Conservation (phyloP, 1,140 invertebrate species). For the Adoxophyes honmai region DNA sequence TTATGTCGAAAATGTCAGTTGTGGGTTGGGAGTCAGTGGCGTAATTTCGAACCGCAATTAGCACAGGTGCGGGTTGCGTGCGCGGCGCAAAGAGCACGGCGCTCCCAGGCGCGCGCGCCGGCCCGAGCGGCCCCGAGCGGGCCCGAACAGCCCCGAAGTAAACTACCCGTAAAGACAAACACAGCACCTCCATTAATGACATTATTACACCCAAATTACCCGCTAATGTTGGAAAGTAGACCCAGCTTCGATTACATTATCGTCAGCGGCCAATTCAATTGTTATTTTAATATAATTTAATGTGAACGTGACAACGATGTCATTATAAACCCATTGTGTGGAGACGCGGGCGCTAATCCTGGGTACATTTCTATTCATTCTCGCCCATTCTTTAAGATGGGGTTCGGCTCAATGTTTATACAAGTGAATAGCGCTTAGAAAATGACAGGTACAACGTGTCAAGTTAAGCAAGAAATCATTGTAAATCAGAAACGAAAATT, state of each 20-base stretch:
- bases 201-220: slow-evolving; percentile 41
- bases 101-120: slow-evolving; percentile 27
- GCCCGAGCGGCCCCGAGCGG: background rate
- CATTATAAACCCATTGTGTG: slow-evolving; percentile 33
- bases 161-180: slow-evolving; percentile 40
- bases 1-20: background rate
- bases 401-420: too few species aligned
- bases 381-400: background rate
- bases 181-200: slow-evolving; percentile 35
- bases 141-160: background rate
- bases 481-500: too few species aligned
- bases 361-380: slow-evolving; percentile 24
- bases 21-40: background rate
- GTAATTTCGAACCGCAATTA: background rate
- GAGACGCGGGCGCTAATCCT: slow-evolving; percentile 14
- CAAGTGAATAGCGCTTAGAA: too few species aligned
- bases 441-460: too few species aligned
- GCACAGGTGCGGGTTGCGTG: slow-evolving; percentile 14
- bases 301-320: slow-evolving; percentile 36
- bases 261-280: slow-evolving; percentile 30
- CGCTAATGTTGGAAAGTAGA: slow-evolving; percentile 15
- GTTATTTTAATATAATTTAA: slow-evolving; percentile 50
- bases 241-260: slow-evolving; percentile 24
- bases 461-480: too few species aligned
- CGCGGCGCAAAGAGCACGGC: slow-evolving; percentile 33